Evolutionary conservation across 2,888 invertebrate species (phyloP).

Genomic region (Scaptomyza caliginosa): DNA sequence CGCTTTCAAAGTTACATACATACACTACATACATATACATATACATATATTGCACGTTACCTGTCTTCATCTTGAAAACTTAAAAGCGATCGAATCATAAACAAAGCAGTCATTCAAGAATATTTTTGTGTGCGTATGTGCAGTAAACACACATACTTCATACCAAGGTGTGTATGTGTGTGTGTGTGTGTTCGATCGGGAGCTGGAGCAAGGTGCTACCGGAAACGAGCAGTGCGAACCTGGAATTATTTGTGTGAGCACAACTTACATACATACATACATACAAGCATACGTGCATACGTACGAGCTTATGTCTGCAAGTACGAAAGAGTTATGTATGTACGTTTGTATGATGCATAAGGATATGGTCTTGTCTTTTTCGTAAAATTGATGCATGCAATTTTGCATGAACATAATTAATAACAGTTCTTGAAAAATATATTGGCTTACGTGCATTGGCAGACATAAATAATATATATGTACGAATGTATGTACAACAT

Average conservation of each 20-base stretch:
- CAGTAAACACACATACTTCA: not conserved
- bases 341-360: not conserved
- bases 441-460: not conserved
- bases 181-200: not conserved
- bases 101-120: conserved; percentile 18
- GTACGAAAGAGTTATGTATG: not conserved
- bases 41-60: conserved; percentile 3
- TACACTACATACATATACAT: not conserved
- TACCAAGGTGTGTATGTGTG: not conserved
- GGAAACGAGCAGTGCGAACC: conserved; percentile 19
- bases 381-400: conserved; percentile 1
- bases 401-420: conserved; percentile 2
- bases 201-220: conserved; percentile 14
- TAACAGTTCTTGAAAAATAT: not conserved
- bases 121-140: conserved; percentile 12
- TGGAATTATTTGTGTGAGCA: conserved; percentile 14
- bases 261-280: not conserved
- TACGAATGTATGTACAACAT: not conserved
- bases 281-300: not conserved
- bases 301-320: not conserved
- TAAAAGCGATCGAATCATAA: conserved; percentile 16
- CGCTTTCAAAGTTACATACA: not conserved
- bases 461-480: not conserved
- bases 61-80: conserved; percentile 17
- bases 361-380: conserved; percentile 1